Evolutionary conservation across 92 coral and sea anemone species (phyloP).

Genomic region (Porites rus): DNA sequence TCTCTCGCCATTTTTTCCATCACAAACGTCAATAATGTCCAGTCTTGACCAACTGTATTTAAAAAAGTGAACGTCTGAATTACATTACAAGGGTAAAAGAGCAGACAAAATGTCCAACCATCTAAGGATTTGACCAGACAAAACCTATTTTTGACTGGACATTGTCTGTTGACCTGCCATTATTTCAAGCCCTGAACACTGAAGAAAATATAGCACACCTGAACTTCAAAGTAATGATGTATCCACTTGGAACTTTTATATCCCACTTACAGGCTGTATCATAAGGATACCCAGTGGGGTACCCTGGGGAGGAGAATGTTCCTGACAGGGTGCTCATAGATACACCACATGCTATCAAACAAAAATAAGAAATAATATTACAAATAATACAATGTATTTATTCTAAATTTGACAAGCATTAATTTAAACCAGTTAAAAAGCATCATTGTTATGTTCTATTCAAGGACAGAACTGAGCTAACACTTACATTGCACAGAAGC

Average conservation of each 20-base stretch:
- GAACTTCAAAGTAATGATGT: constrained; percentile 70
- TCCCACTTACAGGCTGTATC: constrained; percentile 78
- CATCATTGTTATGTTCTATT: background rate
- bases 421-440: no score
- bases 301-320: constrained; percentile 85
- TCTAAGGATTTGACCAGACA: no score
- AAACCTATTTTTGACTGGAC: background rate
- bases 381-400: no score
- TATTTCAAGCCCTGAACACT: background rate
- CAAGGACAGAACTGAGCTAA: background rate
- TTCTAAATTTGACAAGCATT: no score
- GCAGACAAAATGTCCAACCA: no score
- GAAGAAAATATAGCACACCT: constrained; percentile 56
- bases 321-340: constrained; percentile 64
- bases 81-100: no score
- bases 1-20: no score
- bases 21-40: no score
- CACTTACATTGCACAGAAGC: constrained; percentile 29
- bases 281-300: constrained; percentile 85
- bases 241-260: constrained; percentile 56
- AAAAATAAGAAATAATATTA: background rate
- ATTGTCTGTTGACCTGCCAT: background rate
- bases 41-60: no score
- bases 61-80: no score
- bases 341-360: constrained; percentile 66